A percentile compares a stretch with the other conserved stretches of the same genome.
These are phyloP conservation scores for Sylvilagus bachmani DNA, from an alignment of 2,113 vertebrate genomes.

Conservation along the genomic window DNA sequence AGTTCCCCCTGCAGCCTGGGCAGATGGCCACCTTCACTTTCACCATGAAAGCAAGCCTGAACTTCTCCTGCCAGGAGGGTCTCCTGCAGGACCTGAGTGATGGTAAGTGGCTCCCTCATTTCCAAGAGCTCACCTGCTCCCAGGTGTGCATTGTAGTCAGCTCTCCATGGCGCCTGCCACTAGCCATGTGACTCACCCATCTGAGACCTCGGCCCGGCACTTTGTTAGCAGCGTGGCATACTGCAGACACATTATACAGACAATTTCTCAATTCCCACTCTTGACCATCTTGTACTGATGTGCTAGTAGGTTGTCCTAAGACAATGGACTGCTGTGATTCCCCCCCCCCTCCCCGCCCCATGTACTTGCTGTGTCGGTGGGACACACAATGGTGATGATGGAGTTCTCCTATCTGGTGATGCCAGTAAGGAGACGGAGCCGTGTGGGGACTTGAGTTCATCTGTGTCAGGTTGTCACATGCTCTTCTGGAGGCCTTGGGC, in stretches of 20 bases:
- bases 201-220: too few species aligned
- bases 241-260: too few species aligned
- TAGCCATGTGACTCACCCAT: too few species aligned
- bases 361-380: too few species aligned
- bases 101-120: constrained; percentile 88
- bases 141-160: too few species aligned
- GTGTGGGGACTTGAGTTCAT: background rate
- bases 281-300: background rate
- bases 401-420: too few species aligned
- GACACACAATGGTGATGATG: too few species aligned
- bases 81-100: constrained; percentile 97
- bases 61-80: constrained; percentile 97
- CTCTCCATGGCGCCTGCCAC: too few species aligned
- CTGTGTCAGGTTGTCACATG: background rate
- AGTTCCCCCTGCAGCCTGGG: constrained; percentile 94
- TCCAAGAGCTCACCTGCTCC: too few species aligned
- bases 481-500: background rate
- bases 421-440: background rate
- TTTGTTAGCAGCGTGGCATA: too few species aligned
- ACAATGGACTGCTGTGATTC: background rate
- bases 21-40: constrained; percentile 91
- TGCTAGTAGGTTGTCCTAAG: background rate
- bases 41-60: constrained; percentile 93
- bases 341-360: too few species aligned
- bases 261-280: too few species aligned